Base-by-base conservation (phyloP, 2,888 invertebrate genomes). In the Athalia rosae region DNA sequence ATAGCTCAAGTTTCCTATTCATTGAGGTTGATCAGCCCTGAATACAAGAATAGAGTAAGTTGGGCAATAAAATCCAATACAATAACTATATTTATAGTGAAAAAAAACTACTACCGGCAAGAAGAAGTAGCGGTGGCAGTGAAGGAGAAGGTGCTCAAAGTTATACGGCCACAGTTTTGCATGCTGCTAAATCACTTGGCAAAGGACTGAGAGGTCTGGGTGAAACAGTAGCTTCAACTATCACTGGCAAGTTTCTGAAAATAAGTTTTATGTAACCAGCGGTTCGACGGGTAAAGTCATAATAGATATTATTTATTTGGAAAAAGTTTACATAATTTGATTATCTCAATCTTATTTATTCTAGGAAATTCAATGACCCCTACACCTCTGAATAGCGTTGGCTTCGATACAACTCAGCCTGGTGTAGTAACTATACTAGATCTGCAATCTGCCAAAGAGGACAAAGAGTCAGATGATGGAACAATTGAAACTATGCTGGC, bases 141-240 rank as follows among this genome's bases (percentile, higher is more conserved):
- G 95, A 95, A 90, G 94, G 93, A 45, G 97, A 97, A 89, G 96
- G 96, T 11, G 95, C 95, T 11, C 94, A 96, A 86, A 96, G 96
- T 88, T 96, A 96, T 84, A 98, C 98, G 64, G 98, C 98, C 0
- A 97, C 98, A 0, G 96, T 98, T 76, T 92, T 99, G 8, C 97
- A 98, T 90, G 98, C 98, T 1, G 98, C 98, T 15, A 98, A 98
- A 91, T 97, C 97, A 28, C 92, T 98, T 56, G 96, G 98, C 78
- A 97, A 97, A 90, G 98, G 98, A 0, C 90, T 98, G 76, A 94
- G 97, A 0, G 97, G 96, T 78, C 92, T 98, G 79, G 96, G 98
- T 11, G 98, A 98, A 90, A 97, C 95, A 64, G 97, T 98, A 61
- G 97, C 98, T 0, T 97, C 95, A 83, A 98, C 97, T 85, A 90